Percentiles rank a stretch among this genome's conserved stretches.
Evolutionary conservation across 2,797 vertebrate species (phyloP).

Genomic region (Bradypodion ventrale): DNA sequence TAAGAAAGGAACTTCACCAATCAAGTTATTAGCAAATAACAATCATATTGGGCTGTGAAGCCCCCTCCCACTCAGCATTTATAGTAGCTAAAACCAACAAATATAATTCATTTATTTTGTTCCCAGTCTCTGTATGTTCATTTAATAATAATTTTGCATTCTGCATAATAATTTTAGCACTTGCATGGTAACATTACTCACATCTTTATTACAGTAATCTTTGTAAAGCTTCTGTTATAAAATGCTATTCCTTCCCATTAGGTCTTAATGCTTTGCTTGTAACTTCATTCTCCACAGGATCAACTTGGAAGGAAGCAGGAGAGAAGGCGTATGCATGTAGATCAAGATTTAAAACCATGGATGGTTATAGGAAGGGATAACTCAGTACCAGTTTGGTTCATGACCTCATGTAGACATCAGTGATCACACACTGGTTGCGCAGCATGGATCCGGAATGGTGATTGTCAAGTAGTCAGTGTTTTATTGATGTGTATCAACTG

Average conservation of each 20-base stretch:
- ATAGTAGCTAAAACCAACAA: not conserved
- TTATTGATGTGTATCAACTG: too few species aligned
- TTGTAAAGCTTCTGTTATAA: not conserved
- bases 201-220: not conserved
- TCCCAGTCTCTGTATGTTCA: not conserved
- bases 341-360: not conserved
- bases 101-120: not conserved
- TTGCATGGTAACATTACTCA: not conserved
- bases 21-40: too few species aligned
- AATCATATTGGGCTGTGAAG: too few species aligned
- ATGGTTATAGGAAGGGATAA: not conserved
- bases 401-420: not conserved
- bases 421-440: not conserved
- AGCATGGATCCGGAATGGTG: not conserved
- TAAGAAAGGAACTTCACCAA: too few species aligned
- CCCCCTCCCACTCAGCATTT: too few species aligned
- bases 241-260: not conserved
- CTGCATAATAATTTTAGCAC: not conserved
- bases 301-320: not conserved
- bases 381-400: not conserved
- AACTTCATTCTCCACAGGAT: not conserved
- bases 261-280: not conserved
- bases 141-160: not conserved
- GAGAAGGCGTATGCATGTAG: not conserved
- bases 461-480: not conserved